Percentiles rank a stretch among this genome's conserved stretches.
phyloP scores from a whole-genome alignment of 2,797 vertebrate species.

The Bovichtus variegatus region DNA sequence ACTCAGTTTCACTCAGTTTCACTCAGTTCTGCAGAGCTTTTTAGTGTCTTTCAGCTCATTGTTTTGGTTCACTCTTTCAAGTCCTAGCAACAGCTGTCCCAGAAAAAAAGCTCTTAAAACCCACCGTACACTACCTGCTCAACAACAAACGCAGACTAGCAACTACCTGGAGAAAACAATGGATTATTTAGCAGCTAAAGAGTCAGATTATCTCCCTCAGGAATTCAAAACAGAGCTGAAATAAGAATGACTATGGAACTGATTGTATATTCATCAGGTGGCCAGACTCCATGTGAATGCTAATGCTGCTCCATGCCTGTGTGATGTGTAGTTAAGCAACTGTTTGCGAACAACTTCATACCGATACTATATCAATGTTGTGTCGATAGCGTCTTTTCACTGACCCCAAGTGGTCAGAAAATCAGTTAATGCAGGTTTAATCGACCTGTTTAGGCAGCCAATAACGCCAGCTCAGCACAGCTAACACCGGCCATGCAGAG shows the following conservation, averaged over 20 bases:
- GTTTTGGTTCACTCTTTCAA: no score
- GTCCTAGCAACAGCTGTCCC: no score
- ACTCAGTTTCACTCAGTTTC: no score
- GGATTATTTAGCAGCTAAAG: no score
- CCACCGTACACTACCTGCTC: no score
- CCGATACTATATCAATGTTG: not conserved
- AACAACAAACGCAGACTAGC: no score
- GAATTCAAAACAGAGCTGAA: not conserved
- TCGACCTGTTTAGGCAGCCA: not conserved
- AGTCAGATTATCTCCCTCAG: no score
- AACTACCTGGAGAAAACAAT: no score
- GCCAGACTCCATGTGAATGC: not conserved
- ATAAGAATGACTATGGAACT: not conserved
- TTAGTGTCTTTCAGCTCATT: no score
- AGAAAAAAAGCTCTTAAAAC: no score
- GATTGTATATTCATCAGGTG: not conserved
- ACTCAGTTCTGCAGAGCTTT: no score
- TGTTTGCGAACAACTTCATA: not conserved
- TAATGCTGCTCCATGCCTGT: not conserved
- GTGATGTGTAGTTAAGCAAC: not conserved
- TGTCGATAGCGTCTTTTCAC: not conserved
- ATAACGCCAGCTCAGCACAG: constrained; percentile 1
- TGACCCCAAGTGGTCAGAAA: constrained; percentile 1
- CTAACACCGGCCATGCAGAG: not conserved
- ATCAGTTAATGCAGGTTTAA: not conserved